phyloP scores from a whole-genome alignment of 2,888 invertebrate genomes.

The Ernsta delagoae region DNA sequence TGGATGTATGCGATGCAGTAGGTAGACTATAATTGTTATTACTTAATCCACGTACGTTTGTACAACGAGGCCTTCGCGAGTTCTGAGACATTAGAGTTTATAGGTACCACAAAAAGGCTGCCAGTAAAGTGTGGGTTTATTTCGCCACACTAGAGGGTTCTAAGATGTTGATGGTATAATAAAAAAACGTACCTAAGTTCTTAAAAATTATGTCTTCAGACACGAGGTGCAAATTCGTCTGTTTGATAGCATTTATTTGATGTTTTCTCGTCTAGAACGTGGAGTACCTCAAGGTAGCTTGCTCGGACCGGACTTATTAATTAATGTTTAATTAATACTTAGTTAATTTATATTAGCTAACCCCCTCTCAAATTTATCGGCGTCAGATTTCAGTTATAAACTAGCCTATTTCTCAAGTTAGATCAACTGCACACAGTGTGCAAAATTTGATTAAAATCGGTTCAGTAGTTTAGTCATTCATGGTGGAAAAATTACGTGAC shows the following conservation, averaged over 20 bases:
- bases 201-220: background rate
- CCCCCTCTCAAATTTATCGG: too few relatives aligned
- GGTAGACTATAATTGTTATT: constrained; percentile 36
- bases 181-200: background rate
- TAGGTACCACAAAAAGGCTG: constrained; percentile 31
- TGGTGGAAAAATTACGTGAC: too few relatives aligned
- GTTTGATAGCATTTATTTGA: too few relatives aligned
- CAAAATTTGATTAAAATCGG: too few relatives aligned
- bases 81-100: constrained; percentile 34
- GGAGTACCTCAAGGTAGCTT: background rate
- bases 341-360: too few relatives aligned
- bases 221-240: too few relatives aligned
- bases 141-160: background rate
- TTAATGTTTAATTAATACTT: background rate
- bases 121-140: background rate
- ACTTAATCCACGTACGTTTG: constrained; percentile 39
- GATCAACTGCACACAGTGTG: too few relatives aligned
- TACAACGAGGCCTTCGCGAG: constrained; percentile 38
- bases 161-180: background rate
- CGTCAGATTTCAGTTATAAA: too few relatives aligned
- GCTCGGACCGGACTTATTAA: background rate
- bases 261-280: background rate
- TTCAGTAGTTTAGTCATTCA: too few relatives aligned
- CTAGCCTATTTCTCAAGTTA: too few relatives aligned
- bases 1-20: constrained; percentile 25